Base-by-base conservation (phyloP, 2,113 vertebrate species). In the Spea bombifrons region DNA sequence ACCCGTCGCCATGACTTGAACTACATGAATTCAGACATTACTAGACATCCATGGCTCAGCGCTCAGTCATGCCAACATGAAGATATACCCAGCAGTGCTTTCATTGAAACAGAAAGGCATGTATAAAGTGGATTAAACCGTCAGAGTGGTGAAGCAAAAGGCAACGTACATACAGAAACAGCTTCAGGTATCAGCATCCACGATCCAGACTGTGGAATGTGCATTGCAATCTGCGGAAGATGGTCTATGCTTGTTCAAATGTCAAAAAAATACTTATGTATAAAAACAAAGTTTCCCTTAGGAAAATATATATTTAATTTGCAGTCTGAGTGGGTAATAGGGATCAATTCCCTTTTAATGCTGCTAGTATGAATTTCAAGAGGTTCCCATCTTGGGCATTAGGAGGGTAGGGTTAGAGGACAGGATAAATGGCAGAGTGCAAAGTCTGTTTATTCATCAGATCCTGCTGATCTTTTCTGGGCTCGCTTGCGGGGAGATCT, bases 381-480 rank as follows among this genome's bases (percentile, higher is more conserved):
- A 8, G 7, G 57, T 61, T 68, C 30, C 71, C 71, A 74, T 7
- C 46, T 66, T 68, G 64, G 71, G 43, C 44, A 78, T 66, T n/a
- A 83, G 83, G 83, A 85, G 86, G 83, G 84, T 85, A 84, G 86
- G 88, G 88, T 90, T 89, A 90, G 86, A 84, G 88, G 70, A 74
- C 88, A 88, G 87, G 87, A 86, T 84, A 83, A 85, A 85, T 47
- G 85, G 88, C 64, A 49, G 76, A 87, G 85, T 75, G 87, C 84
- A 86, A 84, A 84, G 83, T 87, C 85, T 81, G 88, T 90, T 95
- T 94, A 98, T 94, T 99, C 97, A 88, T 98, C 97, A n/a, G 96
- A 99, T 87, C 96, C 97, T 72, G 90, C 97, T 2, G 96, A 92
- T 88, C 97, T 94, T 84, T 98, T 99, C 94, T 97, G 96, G 75